Conservation (phyloP, 1,140 invertebrate genomes). For the Augochlora pura region DNA sequence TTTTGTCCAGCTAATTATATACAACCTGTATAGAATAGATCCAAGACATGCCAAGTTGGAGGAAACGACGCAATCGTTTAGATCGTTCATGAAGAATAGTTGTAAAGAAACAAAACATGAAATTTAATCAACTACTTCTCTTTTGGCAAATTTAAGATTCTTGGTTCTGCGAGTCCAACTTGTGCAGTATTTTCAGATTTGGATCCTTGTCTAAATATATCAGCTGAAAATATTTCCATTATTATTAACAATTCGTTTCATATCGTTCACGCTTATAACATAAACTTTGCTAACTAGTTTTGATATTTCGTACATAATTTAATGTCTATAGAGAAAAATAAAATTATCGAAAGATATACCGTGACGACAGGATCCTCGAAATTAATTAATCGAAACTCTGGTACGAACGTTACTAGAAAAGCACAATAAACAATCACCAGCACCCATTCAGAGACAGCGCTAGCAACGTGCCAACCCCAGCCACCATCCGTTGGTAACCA, state of each 20-base stretch:
- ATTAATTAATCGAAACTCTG: conserved; percentile 79
- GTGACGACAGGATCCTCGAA: conserved; percentile 73
- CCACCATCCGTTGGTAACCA: conserved; percentile 84
- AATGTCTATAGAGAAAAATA: background rate
- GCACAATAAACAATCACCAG: conserved; percentile 80
- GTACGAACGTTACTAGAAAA: conserved; percentile 81
- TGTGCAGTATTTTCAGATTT: conserved; percentile 1
- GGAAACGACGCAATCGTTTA: background rate
- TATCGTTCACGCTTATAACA: no score
- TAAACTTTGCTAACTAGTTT: no score
- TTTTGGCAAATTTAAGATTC: background rate
- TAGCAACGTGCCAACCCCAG: conserved; percentile 83
- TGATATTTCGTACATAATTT: background rate
- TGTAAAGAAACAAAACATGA: background rate
- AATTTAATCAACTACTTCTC: background rate
- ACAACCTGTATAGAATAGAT: no score
- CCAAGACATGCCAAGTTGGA: background rate
- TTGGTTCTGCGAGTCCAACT: conserved; percentile 8
- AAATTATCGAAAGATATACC: conserved; percentile 30
- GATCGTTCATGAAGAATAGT: background rate
- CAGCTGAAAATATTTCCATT: conserved; percentile 47
- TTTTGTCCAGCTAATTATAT: no score
- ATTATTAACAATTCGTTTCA: background rate
- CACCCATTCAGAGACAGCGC: conserved; percentile 83
- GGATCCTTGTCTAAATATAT: conserved; percentile 57